phyloP scores from a whole-genome alignment of 2,797 vertebrate genomes.

The Aselliscus stoliczkanus region DNA sequence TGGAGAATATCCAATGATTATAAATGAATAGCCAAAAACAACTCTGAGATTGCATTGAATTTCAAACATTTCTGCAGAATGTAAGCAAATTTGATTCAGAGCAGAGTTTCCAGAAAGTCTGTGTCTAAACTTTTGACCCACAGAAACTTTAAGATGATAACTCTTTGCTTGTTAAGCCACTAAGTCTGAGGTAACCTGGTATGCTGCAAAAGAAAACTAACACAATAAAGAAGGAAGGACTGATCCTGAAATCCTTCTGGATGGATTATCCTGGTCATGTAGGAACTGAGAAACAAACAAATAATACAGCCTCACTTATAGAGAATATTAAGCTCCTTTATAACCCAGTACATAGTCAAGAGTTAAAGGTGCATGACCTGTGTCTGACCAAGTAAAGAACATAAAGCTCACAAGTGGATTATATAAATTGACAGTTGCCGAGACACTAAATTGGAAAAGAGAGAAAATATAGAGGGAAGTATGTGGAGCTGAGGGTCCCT shows the following conservation, averaged over 20 bases:
- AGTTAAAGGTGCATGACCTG: background rate
- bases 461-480: background rate
- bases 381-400: background rate
- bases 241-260: background rate
- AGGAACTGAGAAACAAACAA: background rate
- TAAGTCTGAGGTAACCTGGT: background rate
- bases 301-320: background rate
- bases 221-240: background rate
- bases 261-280: background rate
- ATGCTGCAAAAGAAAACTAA: background rate
- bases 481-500: background rate
- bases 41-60: background rate
- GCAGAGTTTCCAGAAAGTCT: background rate
- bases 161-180: background rate
- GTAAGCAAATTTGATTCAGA: background rate
- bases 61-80: background rate
- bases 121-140: too few species aligned
- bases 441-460: background rate
- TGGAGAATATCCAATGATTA: background rate
- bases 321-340: background rate
- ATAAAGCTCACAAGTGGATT: background rate
- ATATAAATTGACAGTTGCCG: background rate
- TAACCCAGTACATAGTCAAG: background rate
- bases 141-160: background rate
- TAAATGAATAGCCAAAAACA: background rate